Conservation (phyloP, 2,888 invertebrate genomes). For the Stomorhina lunata region DNA sequence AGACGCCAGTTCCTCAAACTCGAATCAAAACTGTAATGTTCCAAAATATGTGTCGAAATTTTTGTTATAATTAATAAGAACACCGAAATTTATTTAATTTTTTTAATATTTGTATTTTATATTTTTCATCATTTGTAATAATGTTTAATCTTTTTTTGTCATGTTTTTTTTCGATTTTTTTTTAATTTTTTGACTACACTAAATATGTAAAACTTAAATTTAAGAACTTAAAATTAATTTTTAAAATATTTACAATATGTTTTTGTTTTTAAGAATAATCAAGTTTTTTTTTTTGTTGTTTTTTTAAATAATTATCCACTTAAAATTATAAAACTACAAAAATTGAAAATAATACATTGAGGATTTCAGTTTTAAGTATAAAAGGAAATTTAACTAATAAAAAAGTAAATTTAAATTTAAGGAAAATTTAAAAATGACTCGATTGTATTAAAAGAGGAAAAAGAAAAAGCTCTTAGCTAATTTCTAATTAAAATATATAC, state of each 20-base stretch:
- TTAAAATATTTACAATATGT: constrained; percentile 45
- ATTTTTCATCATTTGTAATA: constrained; percentile 32
- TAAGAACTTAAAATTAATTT: constrained; percentile 15
- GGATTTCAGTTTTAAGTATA: neutral
- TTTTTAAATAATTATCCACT: neutral
- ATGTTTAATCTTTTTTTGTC: neutral
- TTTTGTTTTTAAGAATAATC: neutral
- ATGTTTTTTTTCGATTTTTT: constrained; percentile 3
- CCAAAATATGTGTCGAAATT: neutral
- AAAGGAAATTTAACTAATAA: constrained; percentile 20
- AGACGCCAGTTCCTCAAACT: too few species aligned
- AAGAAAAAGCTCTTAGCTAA: neutral
- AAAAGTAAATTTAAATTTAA: neutral
- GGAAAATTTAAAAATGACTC: neutral
- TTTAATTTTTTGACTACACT: constrained; percentile 30
- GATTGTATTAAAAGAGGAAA: neutral
- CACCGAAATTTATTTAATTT: constrained; percentile 7
- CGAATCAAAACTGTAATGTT: too few species aligned
- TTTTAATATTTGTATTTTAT: constrained; percentile 37
- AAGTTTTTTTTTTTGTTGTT: neutral
- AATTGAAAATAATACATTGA: constrained; percentile 13
- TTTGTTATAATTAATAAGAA: constrained; percentile 1
- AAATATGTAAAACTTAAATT: constrained; percentile 41
- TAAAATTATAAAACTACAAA: constrained; percentile 18
- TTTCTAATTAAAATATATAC: neutral